These are phyloP conservation scores for Cavia porcellus DNA, from an alignment of 2,113 vertebrate species.

Conservation along the genomic window DNA sequence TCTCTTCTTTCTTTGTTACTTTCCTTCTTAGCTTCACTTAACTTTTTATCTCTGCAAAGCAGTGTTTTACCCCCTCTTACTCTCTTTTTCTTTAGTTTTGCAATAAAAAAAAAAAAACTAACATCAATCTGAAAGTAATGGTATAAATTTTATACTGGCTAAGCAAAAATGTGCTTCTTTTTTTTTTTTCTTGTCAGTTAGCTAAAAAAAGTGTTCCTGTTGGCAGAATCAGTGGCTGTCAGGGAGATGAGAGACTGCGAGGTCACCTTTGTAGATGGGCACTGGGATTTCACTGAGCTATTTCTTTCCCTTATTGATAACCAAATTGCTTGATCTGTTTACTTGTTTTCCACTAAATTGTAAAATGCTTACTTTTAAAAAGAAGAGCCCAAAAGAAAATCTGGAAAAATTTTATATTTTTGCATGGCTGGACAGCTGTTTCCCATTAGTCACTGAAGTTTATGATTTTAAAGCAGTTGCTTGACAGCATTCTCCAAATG, in stretches of 20 bases:
- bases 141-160: neutral
- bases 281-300: neutral
- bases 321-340: neutral
- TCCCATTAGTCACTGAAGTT: neutral
- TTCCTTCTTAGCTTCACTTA: neutral
- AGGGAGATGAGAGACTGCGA: neutral
- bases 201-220: neutral
- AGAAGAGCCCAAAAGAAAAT: neutral
- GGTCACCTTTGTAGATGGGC: neutral
- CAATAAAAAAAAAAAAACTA: neutral
- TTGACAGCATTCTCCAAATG: conserved; percentile 11
- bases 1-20: neutral
- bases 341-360: neutral
- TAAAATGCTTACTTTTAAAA: neutral
- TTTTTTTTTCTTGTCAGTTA: neutral
- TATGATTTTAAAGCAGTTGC: conserved; percentile 29
- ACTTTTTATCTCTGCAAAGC: neutral
- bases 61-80: neutral
- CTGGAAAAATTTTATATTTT: neutral
- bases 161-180: no score
- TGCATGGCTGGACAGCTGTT: neutral
- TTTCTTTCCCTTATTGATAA: neutral
- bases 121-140: neutral
- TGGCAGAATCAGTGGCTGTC: neutral
- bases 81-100: neutral